Conservation (phyloP, 2,797 vertebrate genomes). For the Anomalospiza imberbis region DNA sequence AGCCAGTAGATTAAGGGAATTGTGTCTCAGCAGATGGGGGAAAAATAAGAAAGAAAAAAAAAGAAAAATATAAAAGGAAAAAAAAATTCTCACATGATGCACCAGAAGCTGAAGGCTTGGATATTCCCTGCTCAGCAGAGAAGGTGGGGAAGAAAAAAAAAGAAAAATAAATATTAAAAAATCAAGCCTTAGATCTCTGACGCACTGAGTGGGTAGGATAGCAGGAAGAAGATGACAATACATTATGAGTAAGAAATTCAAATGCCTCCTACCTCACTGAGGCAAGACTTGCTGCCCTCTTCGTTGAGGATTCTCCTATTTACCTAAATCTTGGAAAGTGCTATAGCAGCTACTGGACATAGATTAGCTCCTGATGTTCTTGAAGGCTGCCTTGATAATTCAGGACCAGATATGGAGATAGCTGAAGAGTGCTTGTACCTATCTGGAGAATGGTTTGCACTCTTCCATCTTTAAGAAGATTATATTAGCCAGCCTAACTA, state of each 20-base stretch:
- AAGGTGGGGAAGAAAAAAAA: not conserved
- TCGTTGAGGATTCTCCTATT: not conserved
- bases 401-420: not conserved
- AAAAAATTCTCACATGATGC: not conserved
- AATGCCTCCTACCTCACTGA: constrained; percentile 52
- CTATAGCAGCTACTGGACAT: not conserved
- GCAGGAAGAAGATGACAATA: constrained; percentile 47
- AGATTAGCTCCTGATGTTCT: not conserved
- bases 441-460: not conserved
- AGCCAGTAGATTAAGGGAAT: not conserved
- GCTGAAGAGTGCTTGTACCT: not conserved
- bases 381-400: not conserved
- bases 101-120: not conserved
- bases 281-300: not conserved
- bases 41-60: not conserved
- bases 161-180: not conserved
- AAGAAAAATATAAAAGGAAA: not conserved
- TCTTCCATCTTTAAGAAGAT: not conserved
- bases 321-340: not conserved
- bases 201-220: constrained; percentile 46
- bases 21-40: not conserved
- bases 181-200: constrained; percentile 33
- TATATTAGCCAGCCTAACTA: not conserved
- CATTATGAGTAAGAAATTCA: constrained; percentile 58
- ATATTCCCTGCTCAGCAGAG: not conserved